Conservation (phyloP, 2,113 vertebrate genomes). For the Aviceda subcristata region DNA sequence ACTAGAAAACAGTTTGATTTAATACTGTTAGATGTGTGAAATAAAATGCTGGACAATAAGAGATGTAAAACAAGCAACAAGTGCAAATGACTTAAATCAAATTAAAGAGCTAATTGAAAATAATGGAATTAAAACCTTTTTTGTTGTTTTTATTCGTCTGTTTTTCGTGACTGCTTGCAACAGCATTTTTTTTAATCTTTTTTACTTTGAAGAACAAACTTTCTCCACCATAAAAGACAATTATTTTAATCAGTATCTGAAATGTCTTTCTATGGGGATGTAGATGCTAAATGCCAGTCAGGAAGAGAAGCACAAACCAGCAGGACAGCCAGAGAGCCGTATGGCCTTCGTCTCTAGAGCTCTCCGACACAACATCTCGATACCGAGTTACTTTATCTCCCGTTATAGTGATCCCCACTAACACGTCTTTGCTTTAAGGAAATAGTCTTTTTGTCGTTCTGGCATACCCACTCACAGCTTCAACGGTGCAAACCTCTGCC, state of each 20-base stretch:
- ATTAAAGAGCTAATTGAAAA: slow-evolving; percentile 63
- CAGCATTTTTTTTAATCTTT: slow-evolving; percentile 54
- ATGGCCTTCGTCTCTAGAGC: not conserved
- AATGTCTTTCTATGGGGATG: slow-evolving; percentile 19
- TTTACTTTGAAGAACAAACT: slow-evolving; percentile 72
- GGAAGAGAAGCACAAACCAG: slow-evolving; percentile 2
- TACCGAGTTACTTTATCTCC: not conserved
- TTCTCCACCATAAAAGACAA: slow-evolving; percentile 33
- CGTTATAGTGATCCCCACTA: not conserved
- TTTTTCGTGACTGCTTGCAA: slow-evolving; percentile 53
- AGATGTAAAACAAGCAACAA: slow-evolving; percentile 55
- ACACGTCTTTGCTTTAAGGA: not conserved
- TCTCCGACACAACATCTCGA: not conserved
- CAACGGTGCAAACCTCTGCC: not conserved
- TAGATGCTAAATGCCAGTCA: not conserved
- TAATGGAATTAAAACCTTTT: slow-evolving; percentile 68
- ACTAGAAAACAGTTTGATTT: slow-evolving; percentile 64
- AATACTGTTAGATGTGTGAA: slow-evolving; percentile 61
- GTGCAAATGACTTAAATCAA: slow-evolving; percentile 49
- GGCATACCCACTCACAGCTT: not conserved
- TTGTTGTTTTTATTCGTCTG: slow-evolving; percentile 57
- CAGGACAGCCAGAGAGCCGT: not conserved
- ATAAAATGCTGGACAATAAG: slow-evolving; percentile 61
- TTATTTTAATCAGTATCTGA: slow-evolving; percentile 45
- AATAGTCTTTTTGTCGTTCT: not conserved